Evolutionary conservation across 2,113 vertebrate species (phyloP).

Genomic region (Axis porcinus): DNA sequence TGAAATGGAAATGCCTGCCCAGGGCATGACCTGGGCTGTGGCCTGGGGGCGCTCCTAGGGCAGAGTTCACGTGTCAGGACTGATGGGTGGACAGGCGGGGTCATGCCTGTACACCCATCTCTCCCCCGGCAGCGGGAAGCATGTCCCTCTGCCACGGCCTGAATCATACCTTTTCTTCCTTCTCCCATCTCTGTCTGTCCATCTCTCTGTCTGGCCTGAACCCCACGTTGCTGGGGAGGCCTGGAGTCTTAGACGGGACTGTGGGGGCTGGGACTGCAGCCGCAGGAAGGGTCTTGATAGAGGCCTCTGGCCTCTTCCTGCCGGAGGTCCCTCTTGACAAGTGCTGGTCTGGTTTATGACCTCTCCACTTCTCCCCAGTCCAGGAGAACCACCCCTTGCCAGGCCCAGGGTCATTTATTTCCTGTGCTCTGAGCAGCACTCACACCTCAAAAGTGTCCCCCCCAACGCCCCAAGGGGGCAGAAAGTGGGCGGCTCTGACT

Average conservation of each 20-base stretch:
- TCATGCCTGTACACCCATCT: not conserved
- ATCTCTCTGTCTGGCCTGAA: not conserved
- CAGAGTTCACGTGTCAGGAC: not conserved
- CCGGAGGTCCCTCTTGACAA: not conserved
- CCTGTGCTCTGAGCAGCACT: not conserved
- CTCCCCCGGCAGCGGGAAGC: not conserved
- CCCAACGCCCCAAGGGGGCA: accelerated
- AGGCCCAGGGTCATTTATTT: not conserved
- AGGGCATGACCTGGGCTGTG: not conserved
- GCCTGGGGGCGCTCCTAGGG: accelerated
- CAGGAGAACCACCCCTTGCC: not conserved
- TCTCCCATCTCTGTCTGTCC: not conserved
- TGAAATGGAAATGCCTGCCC: not conserved
- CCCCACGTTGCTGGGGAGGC: not conserved
- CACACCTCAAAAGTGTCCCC: not conserved
- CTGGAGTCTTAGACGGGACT: not conserved
- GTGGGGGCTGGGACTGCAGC: not conserved
- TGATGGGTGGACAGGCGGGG: not conserved
- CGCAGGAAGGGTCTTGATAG: not conserved
- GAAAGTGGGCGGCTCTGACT: not conserved
- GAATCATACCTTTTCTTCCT: not conserved
- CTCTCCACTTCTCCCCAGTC: not conserved
- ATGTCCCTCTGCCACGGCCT: accelerated
- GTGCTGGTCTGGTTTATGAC: not conserved
- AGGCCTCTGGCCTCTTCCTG: not conserved